phyloP scores from a whole-genome alignment of 2,888 invertebrate genomes.

The Cryptocephalus moraei region DNA sequence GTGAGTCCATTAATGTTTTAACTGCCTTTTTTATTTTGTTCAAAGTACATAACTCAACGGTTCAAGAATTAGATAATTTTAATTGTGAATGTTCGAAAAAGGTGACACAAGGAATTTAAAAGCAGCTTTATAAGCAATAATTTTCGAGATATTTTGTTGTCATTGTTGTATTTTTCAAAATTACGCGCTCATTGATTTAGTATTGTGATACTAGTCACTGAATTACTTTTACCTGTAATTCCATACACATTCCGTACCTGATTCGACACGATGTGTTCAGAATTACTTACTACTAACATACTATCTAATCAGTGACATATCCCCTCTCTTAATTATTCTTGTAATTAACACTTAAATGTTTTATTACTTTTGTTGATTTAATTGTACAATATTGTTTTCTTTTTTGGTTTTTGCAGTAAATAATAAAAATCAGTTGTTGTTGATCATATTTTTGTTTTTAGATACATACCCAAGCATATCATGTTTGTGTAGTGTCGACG shows the following conservation, averaged over 20 bases:
- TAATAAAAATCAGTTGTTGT: slow-evolving; percentile 5
- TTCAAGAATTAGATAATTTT: background rate
- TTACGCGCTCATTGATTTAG: too few relatives aligned
- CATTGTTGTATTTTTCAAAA: too few relatives aligned
- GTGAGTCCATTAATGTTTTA: slow-evolving; percentile 51
- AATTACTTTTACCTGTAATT: too few relatives aligned
- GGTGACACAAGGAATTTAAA: background rate
- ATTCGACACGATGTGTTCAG: too few relatives aligned
- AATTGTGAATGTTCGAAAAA: background rate
- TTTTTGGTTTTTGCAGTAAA: background rate
- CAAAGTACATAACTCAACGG: background rate
- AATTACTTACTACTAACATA: too few relatives aligned
- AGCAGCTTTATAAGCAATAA: background rate
- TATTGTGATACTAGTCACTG: too few relatives aligned
- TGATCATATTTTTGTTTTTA: slow-evolving; percentile 20
- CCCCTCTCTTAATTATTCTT: too few relatives aligned
- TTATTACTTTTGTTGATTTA: slow-evolving; percentile 3
- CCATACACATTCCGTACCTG: too few relatives aligned
- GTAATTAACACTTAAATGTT: too few relatives aligned
- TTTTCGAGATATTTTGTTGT: too few relatives aligned
- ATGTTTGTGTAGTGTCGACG: slow-evolving; percentile 15
- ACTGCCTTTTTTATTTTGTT: background rate
- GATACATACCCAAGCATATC: slow-evolving; percentile 31
- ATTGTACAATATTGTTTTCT: background rate
- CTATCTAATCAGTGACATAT: too few relatives aligned